Evolutionary conservation across 2,797 vertebrate genomes (phyloP), one percentile per base, ranked within the genome.

Genomic region (Myotis vivesi): DNA sequence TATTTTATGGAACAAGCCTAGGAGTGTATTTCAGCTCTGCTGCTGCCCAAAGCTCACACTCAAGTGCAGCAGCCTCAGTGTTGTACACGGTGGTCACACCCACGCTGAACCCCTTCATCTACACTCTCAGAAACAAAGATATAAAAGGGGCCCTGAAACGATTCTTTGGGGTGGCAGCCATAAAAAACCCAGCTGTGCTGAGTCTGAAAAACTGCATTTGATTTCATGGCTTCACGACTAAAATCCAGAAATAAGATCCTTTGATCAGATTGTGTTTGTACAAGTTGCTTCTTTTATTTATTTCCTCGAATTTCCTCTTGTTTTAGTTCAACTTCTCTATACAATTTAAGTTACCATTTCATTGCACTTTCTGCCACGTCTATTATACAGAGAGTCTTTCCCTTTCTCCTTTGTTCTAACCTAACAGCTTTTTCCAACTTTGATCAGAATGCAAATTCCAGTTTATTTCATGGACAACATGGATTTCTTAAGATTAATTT

Each of bases 21-120:
- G 46, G 59, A 0, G 76, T 94, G 15, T 97, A 92, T 6, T n/a
- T 97, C 2, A 69, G 80, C 22, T 73, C 90, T 55, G 51, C 69
- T 36, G 20, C 69, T 51, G 51, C 84, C 0, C 88, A 92, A 4
- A 86, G 64, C 8, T 11, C 92, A 36, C 57, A 44, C 2, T 51
- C 73, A 5, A 64, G 41, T 81, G 55, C 46, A 62, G 15, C 2
- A 2, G 91, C 92, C 57, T 97, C 92, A 0, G 36, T 95, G 79
- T 82, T 96, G 53, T 97, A 96, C 20, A 72, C 71, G 0, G 64
- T 97, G 33, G 73, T 94, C 30, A 96, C 95, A 1, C 96, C 90
- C 36, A 81, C 96, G 92, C 46, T 96, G 38, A 97, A 97, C 6
- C 92, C 95, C 1, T 92, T 97, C n/a, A 96, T 97, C 44, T 97